Conservation (phyloP, 2,888 invertebrate species). For the Quadroppia sp. region DNA sequence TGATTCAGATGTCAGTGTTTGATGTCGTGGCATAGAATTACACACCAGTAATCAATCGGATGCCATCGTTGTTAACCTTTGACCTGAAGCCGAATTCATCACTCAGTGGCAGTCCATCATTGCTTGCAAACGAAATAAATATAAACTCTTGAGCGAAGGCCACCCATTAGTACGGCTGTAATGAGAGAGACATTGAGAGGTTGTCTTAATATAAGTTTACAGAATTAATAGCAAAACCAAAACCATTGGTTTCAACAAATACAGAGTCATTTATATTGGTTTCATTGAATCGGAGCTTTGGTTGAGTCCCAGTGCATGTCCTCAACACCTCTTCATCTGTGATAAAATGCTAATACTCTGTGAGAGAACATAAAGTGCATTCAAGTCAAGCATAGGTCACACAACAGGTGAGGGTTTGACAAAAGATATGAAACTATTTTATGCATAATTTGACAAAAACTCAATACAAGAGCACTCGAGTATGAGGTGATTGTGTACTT, state of each 20-base stretch:
- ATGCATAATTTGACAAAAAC: not conserved
- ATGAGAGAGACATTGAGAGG: not conserved
- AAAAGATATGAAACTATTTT: constrained; percentile 1
- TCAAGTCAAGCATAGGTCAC: not conserved
- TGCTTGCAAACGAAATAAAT: constrained; percentile 1
- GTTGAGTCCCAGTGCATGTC: not conserved
- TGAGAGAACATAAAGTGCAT: not conserved
- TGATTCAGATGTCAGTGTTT: not conserved
- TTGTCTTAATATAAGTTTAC: not conserved
- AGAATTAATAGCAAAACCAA: too few species aligned
- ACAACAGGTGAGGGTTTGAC: not conserved
- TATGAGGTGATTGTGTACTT: not conserved
- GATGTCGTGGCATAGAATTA: not conserved
- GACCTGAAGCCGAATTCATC: not conserved
- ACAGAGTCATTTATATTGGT: too few species aligned
- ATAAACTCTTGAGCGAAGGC: not conserved
- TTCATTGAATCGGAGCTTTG: too few species aligned
- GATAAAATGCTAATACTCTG: not conserved
- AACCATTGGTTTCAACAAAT: too few species aligned
- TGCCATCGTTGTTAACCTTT: not conserved
- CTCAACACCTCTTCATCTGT: not conserved
- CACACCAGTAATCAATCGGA: not conserved
- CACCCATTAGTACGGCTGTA: not conserved
- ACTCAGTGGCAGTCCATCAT: constrained; percentile 16
- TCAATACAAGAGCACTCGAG: not conserved